Conservation (phyloP, 2,888 invertebrate species). For the Adelphocoris suturalis region DNA sequence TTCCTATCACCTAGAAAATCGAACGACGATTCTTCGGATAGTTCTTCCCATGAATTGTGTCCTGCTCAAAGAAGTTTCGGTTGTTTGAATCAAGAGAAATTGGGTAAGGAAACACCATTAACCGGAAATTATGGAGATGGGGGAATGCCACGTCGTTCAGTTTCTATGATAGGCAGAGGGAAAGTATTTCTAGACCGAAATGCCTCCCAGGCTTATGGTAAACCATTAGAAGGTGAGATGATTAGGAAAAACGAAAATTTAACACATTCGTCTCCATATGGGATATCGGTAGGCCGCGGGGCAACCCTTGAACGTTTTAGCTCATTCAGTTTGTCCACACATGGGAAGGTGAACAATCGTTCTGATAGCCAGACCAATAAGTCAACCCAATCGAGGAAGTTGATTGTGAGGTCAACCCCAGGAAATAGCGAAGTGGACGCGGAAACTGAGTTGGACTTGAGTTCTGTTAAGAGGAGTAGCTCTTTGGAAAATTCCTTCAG, state of each 20-base stretch:
- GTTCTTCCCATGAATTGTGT: neutral
- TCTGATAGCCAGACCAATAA: no score
- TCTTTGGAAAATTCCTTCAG: neutral
- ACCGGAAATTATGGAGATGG: neutral
- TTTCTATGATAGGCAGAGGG: neutral
- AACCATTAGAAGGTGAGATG: neutral
- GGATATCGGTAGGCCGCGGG: no score
- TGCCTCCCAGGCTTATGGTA: neutral
- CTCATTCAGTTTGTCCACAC: no score
- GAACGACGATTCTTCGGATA: neutral
- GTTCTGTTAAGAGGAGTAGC: neutral
- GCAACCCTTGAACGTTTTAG: no score
- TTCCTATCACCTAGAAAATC: no score
- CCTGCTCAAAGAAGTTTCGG: neutral
- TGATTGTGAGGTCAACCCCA: neutral
- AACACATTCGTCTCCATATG: no score
- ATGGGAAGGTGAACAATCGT: no score
- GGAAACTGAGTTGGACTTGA: neutral
- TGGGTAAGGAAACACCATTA: neutral
- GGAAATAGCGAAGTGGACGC: neutral
- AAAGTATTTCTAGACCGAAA: neutral
- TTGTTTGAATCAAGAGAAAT: neutral
- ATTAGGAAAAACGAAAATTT: no score
- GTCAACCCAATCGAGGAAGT: neutral
- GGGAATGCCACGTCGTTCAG: neutral